Conservation (phyloP, 2,113 vertebrate genomes). For the Sphaerodactylus townsendi region DNA sequence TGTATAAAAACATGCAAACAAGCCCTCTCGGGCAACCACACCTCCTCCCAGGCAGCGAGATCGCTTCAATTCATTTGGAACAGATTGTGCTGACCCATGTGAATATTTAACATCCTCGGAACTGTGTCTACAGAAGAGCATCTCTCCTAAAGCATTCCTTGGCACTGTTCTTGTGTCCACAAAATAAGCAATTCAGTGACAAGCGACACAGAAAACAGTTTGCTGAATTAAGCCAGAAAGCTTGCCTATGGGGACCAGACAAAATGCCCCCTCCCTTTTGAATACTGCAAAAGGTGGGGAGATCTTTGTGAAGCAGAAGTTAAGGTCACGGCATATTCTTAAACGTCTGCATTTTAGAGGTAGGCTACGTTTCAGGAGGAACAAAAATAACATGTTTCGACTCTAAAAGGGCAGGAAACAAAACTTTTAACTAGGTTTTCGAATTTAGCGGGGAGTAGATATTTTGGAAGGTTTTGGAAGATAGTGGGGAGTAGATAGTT, state of each 20-base stretch:
- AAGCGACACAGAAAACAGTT: conserved; percentile 54
- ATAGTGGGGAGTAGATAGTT: too few relatives aligned
- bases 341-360: background rate
- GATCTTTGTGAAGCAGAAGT: conserved; percentile 15
- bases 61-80: conserved; percentile 55
- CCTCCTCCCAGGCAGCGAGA: conserved; percentile 49
- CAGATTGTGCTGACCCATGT: conserved; percentile 48
- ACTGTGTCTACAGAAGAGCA: conserved; percentile 43
- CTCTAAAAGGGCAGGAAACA: background rate
- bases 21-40: conserved; percentile 41
- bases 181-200: conserved; percentile 57
- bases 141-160: conserved; percentile 38
- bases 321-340: conserved; percentile 9
- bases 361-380: background rate
- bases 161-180: conserved; percentile 43
- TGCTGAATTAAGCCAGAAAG: conserved; percentile 58
- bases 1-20: conserved; percentile 18
- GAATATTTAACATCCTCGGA: conserved; percentile 62
- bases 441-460: background rate
- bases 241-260: conserved; percentile 41
- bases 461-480: too few relatives aligned
- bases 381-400: background rate
- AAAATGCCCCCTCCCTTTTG: conserved; percentile 42
- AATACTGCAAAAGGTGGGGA: conserved; percentile 49
- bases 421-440: background rate